phyloP scores from a whole-genome alignment of 2,797 vertebrate species.

The Coendou prehensilis region DNA sequence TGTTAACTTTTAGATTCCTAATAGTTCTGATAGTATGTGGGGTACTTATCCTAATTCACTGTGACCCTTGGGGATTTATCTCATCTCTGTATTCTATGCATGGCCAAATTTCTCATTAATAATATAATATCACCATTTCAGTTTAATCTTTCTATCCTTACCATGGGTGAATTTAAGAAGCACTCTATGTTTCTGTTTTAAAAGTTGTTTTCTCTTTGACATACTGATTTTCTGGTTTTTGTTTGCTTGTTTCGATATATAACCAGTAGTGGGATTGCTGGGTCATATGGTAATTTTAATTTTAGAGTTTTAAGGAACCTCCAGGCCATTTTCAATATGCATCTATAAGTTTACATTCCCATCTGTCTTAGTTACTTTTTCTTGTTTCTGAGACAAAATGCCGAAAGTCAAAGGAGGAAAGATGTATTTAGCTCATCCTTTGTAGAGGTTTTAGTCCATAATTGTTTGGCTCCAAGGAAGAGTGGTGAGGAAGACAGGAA shows the following conservation, averaged over 20 bases:
- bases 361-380: background rate
- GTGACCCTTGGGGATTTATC: background rate
- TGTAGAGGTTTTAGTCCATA: background rate
- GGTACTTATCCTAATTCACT: background rate
- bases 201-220: background rate
- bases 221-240: background rate
- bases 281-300: no score
- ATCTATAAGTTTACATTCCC: background rate
- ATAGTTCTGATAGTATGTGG: background rate
- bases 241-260: background rate
- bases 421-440: background rate
- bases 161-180: background rate
- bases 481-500: background rate
- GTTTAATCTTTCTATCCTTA: background rate
- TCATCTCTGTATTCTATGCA: background rate
- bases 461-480: background rate
- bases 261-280: background rate
- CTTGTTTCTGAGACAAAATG: background rate
- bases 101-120: background rate
- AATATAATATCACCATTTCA: background rate
- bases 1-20: background rate
- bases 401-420: background rate
- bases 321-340: background rate
- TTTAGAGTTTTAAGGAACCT: no score
- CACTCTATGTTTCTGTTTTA: background rate